Conservation (phyloP, 2,888 invertebrate genomes). For the Drosophila kuntzei region DNA sequence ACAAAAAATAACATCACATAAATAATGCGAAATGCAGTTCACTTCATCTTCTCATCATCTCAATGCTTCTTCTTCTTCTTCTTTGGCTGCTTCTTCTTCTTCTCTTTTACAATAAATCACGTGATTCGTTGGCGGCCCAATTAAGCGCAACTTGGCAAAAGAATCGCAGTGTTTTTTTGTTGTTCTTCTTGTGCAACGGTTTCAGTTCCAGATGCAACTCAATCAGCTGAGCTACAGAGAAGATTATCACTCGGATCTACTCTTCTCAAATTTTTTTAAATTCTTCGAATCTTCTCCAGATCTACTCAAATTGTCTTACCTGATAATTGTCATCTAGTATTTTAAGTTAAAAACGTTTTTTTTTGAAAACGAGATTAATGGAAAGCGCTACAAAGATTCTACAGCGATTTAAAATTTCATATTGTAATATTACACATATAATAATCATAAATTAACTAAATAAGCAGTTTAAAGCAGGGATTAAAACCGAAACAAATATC, state of each 20-base stretch:
- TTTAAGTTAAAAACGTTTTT: too few relatives aligned
- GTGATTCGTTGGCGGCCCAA: slow-evolving; percentile 65
- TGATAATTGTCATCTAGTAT: not conserved
- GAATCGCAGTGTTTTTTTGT: slow-evolving; percentile 16
- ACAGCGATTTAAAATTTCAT: too few relatives aligned
- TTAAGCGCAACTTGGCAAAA: slow-evolving; percentile 60
- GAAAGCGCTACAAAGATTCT: too few relatives aligned
- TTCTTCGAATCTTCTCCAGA: not conserved
- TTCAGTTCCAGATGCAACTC: slow-evolving; percentile 42
- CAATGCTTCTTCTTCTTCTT: slow-evolving; percentile 36
- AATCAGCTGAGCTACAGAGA: slow-evolving; percentile 33
- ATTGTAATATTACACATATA: too few relatives aligned
- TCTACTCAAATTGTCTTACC: not conserved
- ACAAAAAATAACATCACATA: slow-evolving; percentile 77
- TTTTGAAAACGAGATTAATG: too few relatives aligned
- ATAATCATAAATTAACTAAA: too few relatives aligned
- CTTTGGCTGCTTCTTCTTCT: slow-evolving; percentile 34
- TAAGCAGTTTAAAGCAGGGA: too few relatives aligned
- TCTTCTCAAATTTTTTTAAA: not conserved
- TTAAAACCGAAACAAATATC: too few relatives aligned
- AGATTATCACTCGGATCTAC: slow-evolving; percentile 1
- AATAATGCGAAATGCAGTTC: slow-evolving; percentile 63
- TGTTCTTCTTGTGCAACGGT: slow-evolving; percentile 25
- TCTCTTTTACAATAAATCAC: slow-evolving; percentile 75
- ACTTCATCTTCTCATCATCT: slow-evolving; percentile 26